Conservation (phyloP, 2,113 vertebrate species). For the Prinia subflava region DNA sequence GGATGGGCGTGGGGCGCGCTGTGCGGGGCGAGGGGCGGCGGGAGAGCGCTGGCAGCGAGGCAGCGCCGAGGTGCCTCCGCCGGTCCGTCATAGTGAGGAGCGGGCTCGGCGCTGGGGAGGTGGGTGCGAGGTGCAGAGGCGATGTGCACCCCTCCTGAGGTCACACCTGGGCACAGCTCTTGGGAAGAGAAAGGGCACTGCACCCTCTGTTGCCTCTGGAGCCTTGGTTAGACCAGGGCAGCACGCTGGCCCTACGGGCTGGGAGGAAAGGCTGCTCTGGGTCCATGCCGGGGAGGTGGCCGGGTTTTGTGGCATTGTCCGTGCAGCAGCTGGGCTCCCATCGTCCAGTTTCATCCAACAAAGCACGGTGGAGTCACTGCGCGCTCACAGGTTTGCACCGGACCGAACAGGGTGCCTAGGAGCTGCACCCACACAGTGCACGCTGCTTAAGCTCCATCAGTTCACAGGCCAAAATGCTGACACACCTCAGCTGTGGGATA, state of each 20-base stretch:
- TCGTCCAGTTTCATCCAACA: background rate
- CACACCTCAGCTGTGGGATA: background rate
- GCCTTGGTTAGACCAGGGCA: background rate
- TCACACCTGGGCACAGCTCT: background rate
- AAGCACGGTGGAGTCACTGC: background rate
- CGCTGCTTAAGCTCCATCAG: background rate
- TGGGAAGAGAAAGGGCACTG: too few relatives aligned
- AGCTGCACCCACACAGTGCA: background rate
- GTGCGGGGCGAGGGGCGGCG: background rate
- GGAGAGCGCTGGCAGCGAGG: rapidly evolving
- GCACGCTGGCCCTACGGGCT: rapidly evolving
- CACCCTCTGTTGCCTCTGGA: background rate
- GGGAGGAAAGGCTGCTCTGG: too few relatives aligned
- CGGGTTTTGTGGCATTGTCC: background rate
- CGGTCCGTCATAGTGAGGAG: too few relatives aligned
- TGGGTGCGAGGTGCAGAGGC: background rate
- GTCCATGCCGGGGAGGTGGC: rapidly evolving
- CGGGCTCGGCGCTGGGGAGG: rapidly evolving
- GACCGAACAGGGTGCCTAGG: too few relatives aligned
- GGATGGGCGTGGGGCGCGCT: rapidly evolving
- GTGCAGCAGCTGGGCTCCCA: rapidly evolving
- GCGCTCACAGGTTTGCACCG: rapidly evolving
- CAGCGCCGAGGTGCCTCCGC: rapidly evolving
- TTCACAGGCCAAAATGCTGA: background rate
- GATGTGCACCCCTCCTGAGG: too few relatives aligned